Evolutionary conservation across 2,113 vertebrate species (phyloP), one percentile per base, ranked within the genome.

Genomic region (Chloebia gouldiae): DNA sequence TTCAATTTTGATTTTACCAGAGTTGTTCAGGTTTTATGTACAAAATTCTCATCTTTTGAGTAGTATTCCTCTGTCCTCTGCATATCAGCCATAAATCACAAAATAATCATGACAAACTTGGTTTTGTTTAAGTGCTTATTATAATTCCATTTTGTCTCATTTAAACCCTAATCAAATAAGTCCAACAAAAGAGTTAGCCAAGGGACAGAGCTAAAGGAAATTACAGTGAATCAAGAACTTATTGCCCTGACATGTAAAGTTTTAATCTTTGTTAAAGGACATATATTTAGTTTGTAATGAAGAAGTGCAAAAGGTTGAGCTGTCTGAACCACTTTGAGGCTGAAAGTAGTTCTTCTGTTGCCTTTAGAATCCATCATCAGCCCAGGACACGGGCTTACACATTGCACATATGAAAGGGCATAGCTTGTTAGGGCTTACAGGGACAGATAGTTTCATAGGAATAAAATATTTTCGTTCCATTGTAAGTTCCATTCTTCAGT

Each of bases 151-250:
- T 94, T 90, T 49, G 45, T 79, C 50, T 91, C 57, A 23, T 80
- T 72, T 95, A 65, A 72, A n/a, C 13, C 40, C 33, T 87, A 76
- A 94, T 76, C 61, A 85, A 92, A 91, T 89, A 86, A 81, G 91
- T 79, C 28, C 64, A 49, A 35, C 15, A 64, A 72, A 71, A 93
- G 13, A 93, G 20, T 51, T 86, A 81, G 44, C 72, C 80, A 71
- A 89, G 37, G 56, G 37, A 81, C 56, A 79, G 44, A 86, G 64
- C 64, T 92, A 56, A 75, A 72, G 35, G 35, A 76, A 91, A 82
- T 45, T 17, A 64, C n/a, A 45, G 31, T 60, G 50, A 94, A 76
- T 80, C 51, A 76, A 68, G 72, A 63, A 54, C 28, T 64, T 61
- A 39, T 25, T 87, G 64, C 56, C 30, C 13, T 80, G 61, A 51